Conservation (phyloP, 2,797 vertebrate genomes). For the Megalops cyprinoides region DNA sequence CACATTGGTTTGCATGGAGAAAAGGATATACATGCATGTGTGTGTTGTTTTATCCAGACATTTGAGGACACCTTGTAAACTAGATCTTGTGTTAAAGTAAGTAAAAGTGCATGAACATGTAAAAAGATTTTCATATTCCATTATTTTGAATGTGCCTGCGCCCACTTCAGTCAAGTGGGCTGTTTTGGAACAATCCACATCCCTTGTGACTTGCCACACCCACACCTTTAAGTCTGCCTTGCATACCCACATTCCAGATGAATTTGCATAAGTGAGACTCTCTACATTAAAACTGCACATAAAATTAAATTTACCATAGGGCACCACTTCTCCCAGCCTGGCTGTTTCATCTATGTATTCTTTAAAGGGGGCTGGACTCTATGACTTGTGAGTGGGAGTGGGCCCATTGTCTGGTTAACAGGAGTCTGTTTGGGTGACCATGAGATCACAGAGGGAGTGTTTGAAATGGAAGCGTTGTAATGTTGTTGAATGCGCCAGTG, state of each 20-base stretch:
- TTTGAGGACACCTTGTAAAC: too few species aligned
- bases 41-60: too few species aligned
- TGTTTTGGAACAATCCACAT: too few species aligned
- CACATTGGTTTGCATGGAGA: too few species aligned
- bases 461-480: neutral
- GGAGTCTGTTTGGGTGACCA: neutral
- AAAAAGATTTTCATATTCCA: too few species aligned
- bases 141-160: too few species aligned
- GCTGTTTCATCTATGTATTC: neutral
- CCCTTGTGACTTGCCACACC: neutral
- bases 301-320: neutral
- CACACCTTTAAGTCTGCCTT: neutral
- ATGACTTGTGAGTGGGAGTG: neutral
- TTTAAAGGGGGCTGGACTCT: neutral
- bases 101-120: too few species aligned
- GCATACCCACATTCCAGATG: neutral
- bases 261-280: neutral
- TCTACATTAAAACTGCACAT: neutral
- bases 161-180: too few species aligned
- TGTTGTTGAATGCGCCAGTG: neutral
- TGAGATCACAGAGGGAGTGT: neutral
- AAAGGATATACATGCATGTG: too few species aligned
- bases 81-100: too few species aligned
- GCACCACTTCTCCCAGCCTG: neutral
- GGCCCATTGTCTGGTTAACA: neutral